phyloP scores from a whole-genome alignment of 1,140 invertebrate species.

The Hesperophylax magnus region DNA sequence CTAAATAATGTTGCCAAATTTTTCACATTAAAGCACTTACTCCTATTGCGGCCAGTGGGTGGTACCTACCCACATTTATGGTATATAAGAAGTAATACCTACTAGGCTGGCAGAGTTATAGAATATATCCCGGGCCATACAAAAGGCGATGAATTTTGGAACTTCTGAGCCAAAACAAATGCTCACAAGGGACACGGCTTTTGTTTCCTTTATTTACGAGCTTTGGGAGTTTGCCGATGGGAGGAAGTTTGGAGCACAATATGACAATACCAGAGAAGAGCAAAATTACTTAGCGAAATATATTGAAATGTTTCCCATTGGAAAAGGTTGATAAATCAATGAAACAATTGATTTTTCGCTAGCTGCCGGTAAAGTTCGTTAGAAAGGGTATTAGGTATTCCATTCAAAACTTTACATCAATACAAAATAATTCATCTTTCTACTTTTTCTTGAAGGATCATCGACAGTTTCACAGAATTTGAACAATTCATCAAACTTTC shows the following conservation, averaged over 20 bases:
- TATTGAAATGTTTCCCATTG: neutral
- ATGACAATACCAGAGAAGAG: conserved; percentile 21
- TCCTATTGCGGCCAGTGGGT: too few relatives aligned
- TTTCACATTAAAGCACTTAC: conserved; percentile 6
- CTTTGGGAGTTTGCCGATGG: conserved; percentile 30
- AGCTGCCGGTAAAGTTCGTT: too few relatives aligned
- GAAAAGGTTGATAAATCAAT: too few relatives aligned
- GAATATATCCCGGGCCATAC: conserved; percentile 7
- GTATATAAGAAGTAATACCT: too few relatives aligned
- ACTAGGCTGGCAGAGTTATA: neutral
- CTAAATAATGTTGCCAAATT: neutral
- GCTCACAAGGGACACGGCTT: conserved; percentile 37
- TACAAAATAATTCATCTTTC: too few relatives aligned
- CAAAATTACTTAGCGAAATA: neutral
- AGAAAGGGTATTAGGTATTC: too few relatives aligned
- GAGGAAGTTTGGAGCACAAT: conserved; percentile 11
- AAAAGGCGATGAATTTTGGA: conserved; percentile 22
- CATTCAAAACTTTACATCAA: too few relatives aligned
- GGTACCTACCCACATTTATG: too few relatives aligned
- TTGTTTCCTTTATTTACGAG: conserved; percentile 44
- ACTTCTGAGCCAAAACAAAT: conserved; percentile 39
- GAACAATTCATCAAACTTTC: too few relatives aligned
- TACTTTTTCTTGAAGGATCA: too few relatives aligned
- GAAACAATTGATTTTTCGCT: too few relatives aligned
- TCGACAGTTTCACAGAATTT: too few relatives aligned